Base-by-base conservation (phyloP, 1,140 invertebrate species). In the Xylocopa sonorina region DNA sequence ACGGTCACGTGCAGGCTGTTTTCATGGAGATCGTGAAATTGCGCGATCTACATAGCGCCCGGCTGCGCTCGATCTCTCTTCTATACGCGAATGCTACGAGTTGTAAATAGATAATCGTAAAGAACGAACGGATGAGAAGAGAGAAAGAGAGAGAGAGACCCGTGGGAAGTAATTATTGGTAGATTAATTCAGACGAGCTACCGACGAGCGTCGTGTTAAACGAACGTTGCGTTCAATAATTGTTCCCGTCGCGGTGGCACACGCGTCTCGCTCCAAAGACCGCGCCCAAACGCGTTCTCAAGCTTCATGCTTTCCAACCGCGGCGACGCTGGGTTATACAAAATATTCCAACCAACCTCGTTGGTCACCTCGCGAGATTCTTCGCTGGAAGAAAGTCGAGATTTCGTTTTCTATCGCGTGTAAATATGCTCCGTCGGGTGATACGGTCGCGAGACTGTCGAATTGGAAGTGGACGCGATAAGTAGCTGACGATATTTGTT, bases 91-190 rank as follows among this genome's bases (percentile, higher is more conserved):
- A 2, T 14, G 32, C 10, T 34, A 5, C 38, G 43, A 66, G 24
- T 3, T 18, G 12, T 32, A 51, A 51, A n/a, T 2, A 63, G 29
- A 51, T 41, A 29, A 51, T 51, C 18, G 24, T 21, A 21, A 27
- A 21, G 58, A 51, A 38, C 10, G 24, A 21, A 5, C 2, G 68
- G 57, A 29, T 29, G 6, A 62, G 6, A 38, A 4, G 9, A 5
- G n/a, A 62, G n/a, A n/a, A n/a, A n/a, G n/a, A n/a, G n/a, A n/a
- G n/a, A n/a, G n/a, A n/a, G n/a, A n/a, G n/a, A n/a, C 10, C 46
- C 74, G 60, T 67, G 53, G 74, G 38, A 77, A 77, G 74, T 77
- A 67, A 77, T 77, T 77, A 77, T 77, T 69, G 55, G 43, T 29
- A 58, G 55, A 77, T 77, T 77, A 77, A 77, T 69, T 68, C 41